Evolutionary conservation across 1,140 invertebrate genomes (phyloP).

Genomic region (Cydia splendana): DNA sequence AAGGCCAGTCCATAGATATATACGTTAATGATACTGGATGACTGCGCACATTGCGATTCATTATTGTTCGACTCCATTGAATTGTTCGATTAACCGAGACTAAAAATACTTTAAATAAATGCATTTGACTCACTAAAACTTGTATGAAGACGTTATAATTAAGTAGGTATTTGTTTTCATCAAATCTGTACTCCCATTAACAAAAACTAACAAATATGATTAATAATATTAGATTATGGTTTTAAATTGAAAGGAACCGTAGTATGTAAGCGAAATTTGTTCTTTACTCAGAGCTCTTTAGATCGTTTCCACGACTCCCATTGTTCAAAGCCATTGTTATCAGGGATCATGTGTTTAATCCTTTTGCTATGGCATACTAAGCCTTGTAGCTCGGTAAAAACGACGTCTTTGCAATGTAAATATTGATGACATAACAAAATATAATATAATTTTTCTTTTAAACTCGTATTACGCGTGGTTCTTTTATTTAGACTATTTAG

Average conservation of each 20-base stretch:
- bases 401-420: neutral
- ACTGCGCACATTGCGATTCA: neutral
- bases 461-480: too few relatives aligned
- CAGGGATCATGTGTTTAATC: slow-evolving; percentile 21
- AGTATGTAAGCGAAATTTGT: neutral
- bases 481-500: too few relatives aligned
- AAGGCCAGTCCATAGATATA: too few relatives aligned
- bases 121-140: too few relatives aligned
- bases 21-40: neutral
- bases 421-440: neutral
- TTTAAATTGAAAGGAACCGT: neutral
- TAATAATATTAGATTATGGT: too few relatives aligned
- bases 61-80: too few relatives aligned
- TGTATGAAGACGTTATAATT: too few relatives aligned
- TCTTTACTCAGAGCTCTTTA: neutral
- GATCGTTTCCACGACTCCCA: slow-evolving; percentile 19
- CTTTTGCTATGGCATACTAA: neutral
- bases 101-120: too few relatives aligned
- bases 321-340: slow-evolving; percentile 23
- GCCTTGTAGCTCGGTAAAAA: neutral
- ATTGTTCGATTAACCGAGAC: too few relatives aligned
- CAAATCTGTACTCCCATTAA: too few relatives aligned
- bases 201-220: too few relatives aligned
- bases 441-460: neutral
- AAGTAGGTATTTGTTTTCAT: too few relatives aligned